These are phyloP conservation scores for Trogon melanurus DNA, from an alignment of 2,113 vertebrate genomes.

Conservation along the genomic window DNA sequence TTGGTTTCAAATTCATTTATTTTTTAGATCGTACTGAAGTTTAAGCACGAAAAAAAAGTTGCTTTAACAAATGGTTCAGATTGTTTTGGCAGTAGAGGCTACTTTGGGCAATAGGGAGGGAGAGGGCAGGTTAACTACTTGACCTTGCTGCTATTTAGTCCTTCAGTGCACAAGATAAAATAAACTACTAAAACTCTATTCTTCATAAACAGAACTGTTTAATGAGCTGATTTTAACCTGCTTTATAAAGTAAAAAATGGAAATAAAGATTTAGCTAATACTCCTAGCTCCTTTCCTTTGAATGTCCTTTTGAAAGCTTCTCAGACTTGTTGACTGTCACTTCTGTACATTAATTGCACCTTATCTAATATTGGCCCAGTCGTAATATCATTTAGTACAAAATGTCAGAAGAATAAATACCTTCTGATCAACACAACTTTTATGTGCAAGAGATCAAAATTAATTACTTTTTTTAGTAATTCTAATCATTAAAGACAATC, in stretches of 20 bases:
- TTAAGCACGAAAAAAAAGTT: background rate
- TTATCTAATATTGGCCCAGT: background rate
- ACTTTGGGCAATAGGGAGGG: background rate
- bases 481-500: background rate
- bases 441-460: background rate
- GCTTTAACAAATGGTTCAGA: background rate
- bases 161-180: background rate
- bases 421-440: background rate
- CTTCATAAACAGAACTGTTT: background rate
- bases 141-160: background rate
- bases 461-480: background rate
- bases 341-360: background rate
- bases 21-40: background rate
- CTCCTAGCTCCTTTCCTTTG: background rate
- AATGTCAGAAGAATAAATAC: background rate
- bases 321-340: background rate
- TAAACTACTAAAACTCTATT: background rate
- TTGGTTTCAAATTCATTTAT: background rate
- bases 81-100: background rate
- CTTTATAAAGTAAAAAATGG: background rate
- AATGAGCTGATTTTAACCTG: background rate
- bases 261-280: background rate
- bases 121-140: background rate
- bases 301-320: background rate
- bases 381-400: background rate